Evolutionary conservation across 2,888 invertebrate species (phyloP).

Genomic region (Agonopterix heracliana): DNA sequence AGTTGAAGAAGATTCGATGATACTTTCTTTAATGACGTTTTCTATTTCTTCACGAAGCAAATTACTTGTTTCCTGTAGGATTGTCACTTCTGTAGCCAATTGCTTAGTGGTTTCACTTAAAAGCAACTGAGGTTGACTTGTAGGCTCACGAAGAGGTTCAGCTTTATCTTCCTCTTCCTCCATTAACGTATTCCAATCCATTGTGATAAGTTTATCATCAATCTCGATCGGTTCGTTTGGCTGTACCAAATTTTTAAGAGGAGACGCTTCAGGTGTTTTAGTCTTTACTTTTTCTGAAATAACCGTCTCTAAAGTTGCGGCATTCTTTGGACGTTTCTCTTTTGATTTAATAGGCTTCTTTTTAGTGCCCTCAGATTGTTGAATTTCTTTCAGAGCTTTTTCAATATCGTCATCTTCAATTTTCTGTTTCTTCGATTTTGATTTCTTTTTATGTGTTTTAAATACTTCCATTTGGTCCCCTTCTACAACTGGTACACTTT

Average conservation of each 20-base stretch:
- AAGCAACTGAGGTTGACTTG: constrained; percentile 25
- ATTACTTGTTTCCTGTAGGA: constrained; percentile 39
- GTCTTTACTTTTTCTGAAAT: too few species aligned
- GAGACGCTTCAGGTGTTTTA: too few species aligned
- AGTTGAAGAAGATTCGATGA: neutral
- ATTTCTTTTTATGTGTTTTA: constrained; percentile 43
- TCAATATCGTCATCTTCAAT: constrained; percentile 41
- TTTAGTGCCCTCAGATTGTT: constrained; percentile 30
- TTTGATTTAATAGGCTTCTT: constrained; percentile 16
- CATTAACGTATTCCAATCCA: constrained; percentile 64
- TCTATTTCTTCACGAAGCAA: constrained; percentile 4
- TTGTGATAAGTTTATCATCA: constrained; percentile 22
- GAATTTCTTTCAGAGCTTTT: constrained; percentile 42
- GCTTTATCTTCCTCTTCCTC: constrained; percentile 53
- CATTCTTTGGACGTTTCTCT: constrained; percentile 9
- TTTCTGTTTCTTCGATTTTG: constrained; percentile 43
- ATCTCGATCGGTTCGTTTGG: neutral
- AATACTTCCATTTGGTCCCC: constrained; percentile 24
- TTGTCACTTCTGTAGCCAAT: constrained; percentile 62
- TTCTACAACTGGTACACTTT: constrained; percentile 4
- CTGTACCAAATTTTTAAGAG: too few species aligned
- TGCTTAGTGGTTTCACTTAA: constrained; percentile 23
- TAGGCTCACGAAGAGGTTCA: constrained; percentile 34
- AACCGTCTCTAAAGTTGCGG: too few species aligned
- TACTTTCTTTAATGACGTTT: neutral